Base-by-base conservation (phyloP, 2,797 vertebrate species). In the Sebastes iracundus region DNA sequence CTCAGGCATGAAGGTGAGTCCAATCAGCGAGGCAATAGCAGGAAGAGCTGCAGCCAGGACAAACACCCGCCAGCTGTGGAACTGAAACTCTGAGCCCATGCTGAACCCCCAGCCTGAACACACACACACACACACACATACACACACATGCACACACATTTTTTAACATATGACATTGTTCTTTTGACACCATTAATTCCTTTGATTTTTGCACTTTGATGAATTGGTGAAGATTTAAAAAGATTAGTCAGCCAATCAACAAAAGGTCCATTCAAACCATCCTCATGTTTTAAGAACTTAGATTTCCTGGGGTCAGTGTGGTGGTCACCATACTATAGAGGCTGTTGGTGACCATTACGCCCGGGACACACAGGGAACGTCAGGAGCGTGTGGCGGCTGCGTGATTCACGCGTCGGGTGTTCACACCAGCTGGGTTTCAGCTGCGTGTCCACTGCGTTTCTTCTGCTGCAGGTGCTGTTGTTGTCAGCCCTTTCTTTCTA, bases 1-100 rank as follows among this genome's bases (percentile, higher is more conserved):
- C 91, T 99, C 98, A 0, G 98, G 98, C 98, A 99, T 98, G 94
- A 99, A 99, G 75, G 95, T 96, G 75, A 99, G 94, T 0, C 97
- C 97, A 71, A 97, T 90, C 86, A 99, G 92, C 81, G 98, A 97
- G 28, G 96, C 85, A 0, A 98, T 93, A n/a, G 97, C 97, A 16
- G 98, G 98, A 83, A 99, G 94, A 22, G 95, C 96, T 0, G 98
- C 98, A 33, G 98, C 92, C 1, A 99, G 91, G 28, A 99, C 96
- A 68, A 99, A 99, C 61, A 99, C 96, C 52, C 98, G 94, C 98
- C 98, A 99, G 91, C 97, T 98, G 94, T 99, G 98, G 94, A 98
- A 98, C 92, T 99, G 98, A 82, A 98, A 97, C 83, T 95, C 96
- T 67, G 96, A 95, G 58, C 98, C 98, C 98, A 99, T 99, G 73